phyloP scores from a whole-genome alignment of 2,797 vertebrate species.

The Rhinoraja longicauda region DNA sequence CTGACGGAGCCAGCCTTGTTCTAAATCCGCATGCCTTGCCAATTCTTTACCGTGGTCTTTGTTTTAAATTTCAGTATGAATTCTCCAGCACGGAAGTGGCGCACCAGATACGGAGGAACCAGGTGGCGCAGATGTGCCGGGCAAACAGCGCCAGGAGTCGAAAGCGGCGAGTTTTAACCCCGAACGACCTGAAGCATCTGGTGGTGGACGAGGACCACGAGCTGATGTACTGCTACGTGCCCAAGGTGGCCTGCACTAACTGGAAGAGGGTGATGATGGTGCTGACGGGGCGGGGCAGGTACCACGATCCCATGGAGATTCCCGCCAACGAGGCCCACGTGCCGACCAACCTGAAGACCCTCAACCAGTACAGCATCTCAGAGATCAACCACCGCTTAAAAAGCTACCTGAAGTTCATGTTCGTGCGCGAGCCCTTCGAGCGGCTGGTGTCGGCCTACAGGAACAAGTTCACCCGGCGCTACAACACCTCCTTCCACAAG shows the following conservation, averaged over 20 bases:
- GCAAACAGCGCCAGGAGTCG: conserved; percentile 72
- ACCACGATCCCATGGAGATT: conserved; percentile 92
- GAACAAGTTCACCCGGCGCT: conserved; percentile 97
- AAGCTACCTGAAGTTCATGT: conserved; percentile 96
- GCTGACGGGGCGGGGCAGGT: conserved; percentile 81
- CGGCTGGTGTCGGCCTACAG: conserved; percentile 92
- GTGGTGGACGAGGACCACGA: conserved; percentile 95
- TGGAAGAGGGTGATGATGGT: conserved; percentile 99
- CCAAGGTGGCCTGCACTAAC: conserved; percentile 97
- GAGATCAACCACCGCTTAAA: conserved; percentile 98
- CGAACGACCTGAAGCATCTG: conserved; percentile 85
- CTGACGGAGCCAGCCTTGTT: not conserved
- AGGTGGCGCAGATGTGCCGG: conserved; percentile 78
- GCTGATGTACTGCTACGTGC: conserved; percentile 96
- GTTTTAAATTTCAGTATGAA: conserved; percentile 64
- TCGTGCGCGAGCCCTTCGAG: conserved; percentile 93
- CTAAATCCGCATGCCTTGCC: not conserved
- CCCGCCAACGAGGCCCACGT: conserved; percentile 88
- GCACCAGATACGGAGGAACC: conserved; percentile 85
- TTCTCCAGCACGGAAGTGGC: conserved; percentile 74
- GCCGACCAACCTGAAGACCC: conserved; percentile 85
- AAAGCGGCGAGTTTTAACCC: conserved; percentile 84
- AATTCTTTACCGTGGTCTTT: conserved; percentile 7
- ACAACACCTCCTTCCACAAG: conserved; percentile 96
- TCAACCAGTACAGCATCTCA: conserved; percentile 93